Conservation (phyloP, 2,113 vertebrate species). For the Puffinus mauretanicus region DNA sequence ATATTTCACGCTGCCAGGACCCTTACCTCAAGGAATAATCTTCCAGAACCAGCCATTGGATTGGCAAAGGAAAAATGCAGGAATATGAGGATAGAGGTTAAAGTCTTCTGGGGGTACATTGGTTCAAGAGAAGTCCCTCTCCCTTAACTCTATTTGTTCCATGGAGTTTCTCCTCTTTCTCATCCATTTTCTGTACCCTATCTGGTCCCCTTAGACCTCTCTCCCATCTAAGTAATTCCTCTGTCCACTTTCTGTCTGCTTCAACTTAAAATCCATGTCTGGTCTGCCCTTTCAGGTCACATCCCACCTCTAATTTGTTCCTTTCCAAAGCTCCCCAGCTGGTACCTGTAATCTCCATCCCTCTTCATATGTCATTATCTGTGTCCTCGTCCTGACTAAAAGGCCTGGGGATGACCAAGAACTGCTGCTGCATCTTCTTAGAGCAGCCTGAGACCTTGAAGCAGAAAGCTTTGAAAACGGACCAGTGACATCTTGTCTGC, state of each 20-base stretch:
- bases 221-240: neutral
- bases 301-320: neutral
- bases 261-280: neutral
- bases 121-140: neutral
- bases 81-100: neutral
- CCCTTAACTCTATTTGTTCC: neutral
- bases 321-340: neutral
- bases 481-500: neutral
- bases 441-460: neutral
- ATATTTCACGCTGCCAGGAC: neutral
- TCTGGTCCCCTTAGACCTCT: neutral
- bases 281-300: neutral
- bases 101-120: rapidly evolving
- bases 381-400: neutral
- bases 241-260: neutral
- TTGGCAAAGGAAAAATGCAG: neutral
- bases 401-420: neutral
- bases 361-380: neutral
- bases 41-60: neutral
- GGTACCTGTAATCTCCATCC: neutral
- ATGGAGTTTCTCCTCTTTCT: neutral
- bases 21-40: rapidly evolving
- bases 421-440: neutral
- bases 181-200: neutral
- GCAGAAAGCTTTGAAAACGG: neutral